These are phyloP conservation scores for Pangasius sanitwongsei DNA, from an alignment of 2,797 vertebrate species.

Conservation along the genomic window DNA sequence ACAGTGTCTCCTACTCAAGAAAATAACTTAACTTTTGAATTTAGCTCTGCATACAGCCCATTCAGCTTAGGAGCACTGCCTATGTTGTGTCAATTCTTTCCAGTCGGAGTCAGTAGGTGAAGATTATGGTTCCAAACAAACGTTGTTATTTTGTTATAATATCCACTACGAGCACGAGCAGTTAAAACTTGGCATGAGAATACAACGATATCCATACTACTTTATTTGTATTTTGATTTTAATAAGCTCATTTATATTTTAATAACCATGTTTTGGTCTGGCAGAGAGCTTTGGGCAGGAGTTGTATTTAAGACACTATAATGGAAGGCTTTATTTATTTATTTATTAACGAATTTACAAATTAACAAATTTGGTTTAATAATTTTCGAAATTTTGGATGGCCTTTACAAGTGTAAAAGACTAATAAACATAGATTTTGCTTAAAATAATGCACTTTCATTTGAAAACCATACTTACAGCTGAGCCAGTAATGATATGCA, in stretches of 20 bases:
- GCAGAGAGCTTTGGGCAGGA: not conserved
- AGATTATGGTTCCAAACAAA: not conserved
- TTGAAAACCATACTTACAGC: slow-evolving; percentile 76
- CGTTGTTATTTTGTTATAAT: not conserved
- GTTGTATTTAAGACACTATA: not conserved
- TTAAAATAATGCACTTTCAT: not conserved
- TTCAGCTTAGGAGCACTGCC: not conserved
- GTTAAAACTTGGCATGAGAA: too few relatives aligned
- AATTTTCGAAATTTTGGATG: not conserved
- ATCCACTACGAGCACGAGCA: not conserved
- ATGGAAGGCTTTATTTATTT: not conserved
- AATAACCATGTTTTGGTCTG: not conserved
- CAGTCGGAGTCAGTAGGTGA: not conserved
- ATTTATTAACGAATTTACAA: too few relatives aligned
- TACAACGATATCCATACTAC: not conserved
- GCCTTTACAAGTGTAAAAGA: not conserved
- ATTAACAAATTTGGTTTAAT: not conserved
- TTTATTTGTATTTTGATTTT: not conserved
- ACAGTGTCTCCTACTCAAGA: not conserved
- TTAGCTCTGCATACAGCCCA: not conserved
- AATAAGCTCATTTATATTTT: too few relatives aligned
- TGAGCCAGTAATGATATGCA: slow-evolving; percentile 89
- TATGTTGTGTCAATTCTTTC: not conserved
- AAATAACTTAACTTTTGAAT: not conserved
- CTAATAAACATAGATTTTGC: not conserved